Conservation (phyloP, 2,888 invertebrate genomes). For the Drosophila meridiana region DNA sequence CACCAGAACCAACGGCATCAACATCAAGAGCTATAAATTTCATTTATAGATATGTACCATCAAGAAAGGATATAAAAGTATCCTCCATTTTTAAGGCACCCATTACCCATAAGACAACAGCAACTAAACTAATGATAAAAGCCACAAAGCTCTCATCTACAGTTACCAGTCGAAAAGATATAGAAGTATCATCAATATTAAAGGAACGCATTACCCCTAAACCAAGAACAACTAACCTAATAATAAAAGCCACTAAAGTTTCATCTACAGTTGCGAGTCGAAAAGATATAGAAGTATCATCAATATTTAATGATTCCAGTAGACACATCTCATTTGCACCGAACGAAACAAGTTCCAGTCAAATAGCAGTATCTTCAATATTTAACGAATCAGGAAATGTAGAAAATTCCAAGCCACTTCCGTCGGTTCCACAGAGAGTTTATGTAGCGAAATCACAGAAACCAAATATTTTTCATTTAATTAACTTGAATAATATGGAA, state of each 20-base stretch:
- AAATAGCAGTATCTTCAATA: background rate
- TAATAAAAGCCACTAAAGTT: background rate
- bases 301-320: background rate
- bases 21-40: background rate
- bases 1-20: background rate
- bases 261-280: background rate
- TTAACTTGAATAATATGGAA: background rate
- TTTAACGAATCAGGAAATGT: background rate
- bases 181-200: background rate
- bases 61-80: background rate
- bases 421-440: background rate
- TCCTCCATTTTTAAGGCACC: background rate
- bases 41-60: conserved; percentile 1
- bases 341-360: background rate
- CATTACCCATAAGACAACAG: background rate
- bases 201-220: background rate
- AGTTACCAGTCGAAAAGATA: background rate
- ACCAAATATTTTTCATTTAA: background rate
- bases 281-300: background rate
- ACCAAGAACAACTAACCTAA: background rate
- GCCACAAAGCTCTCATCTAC: background rate
- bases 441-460: background rate
- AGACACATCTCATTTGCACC: background rate
- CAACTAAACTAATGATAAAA: background rate
- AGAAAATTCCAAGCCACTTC: background rate